A percentile compares a stretch with the other conserved stretches of the same genome.
These are phyloP conservation scores for Andrena hattorfiana DNA, from an alignment of 2,888 invertebrate species.

Conservation along the genomic window DNA sequence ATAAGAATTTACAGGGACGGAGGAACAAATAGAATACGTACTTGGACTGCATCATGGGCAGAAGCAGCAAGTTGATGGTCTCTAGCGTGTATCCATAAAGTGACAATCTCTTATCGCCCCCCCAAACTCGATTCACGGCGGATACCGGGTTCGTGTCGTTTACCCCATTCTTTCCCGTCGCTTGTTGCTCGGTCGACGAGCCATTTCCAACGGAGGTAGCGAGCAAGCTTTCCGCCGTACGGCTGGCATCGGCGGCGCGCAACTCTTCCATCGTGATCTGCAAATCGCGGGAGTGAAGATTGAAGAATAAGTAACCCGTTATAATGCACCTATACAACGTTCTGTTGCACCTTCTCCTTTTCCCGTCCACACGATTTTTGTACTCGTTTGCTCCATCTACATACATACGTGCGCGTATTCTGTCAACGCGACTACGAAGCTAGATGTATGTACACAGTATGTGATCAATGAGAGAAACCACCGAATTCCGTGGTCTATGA, in stretches of 20 bases:
- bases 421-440: too few species aligned
- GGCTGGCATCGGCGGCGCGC: constrained; percentile 87
- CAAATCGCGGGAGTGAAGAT: not conserved
- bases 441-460: not conserved
- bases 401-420: too few species aligned
- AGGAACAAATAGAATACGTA: constrained; percentile 84
- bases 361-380: not conserved
- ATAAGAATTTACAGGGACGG: not conserved
- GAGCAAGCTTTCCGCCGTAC: constrained; percentile 83
- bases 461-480: not conserved
- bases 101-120: constrained; percentile 93
- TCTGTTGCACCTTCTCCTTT: not conserved
- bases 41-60: constrained; percentile 99
- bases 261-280: constrained; percentile 94
- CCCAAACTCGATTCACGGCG: constrained; percentile 85
- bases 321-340: not conserved
- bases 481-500: not conserved
- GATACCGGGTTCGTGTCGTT: constrained; percentile 77
- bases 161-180: constrained; percentile 67
- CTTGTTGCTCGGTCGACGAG: constrained; percentile 82
- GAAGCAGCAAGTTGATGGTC: constrained; percentile 95
- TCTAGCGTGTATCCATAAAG: constrained; percentile 98
- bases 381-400: too few species aligned
- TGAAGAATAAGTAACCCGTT: not conserved
- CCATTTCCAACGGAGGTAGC: constrained; percentile 76